Evolutionary conservation across 1,140 invertebrate species (phyloP).

Genomic region (Bombus impatiens): DNA sequence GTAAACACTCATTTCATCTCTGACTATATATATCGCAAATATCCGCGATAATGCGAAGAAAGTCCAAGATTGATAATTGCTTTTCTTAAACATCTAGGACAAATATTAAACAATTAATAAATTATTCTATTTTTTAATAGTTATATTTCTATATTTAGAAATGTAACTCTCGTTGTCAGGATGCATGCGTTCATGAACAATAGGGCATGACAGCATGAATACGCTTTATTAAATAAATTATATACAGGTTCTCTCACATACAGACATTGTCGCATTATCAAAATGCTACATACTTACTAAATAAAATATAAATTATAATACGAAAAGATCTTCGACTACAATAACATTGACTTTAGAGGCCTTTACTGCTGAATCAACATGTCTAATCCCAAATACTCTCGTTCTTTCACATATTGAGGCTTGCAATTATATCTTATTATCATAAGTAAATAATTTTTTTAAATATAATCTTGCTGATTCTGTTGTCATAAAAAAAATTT

Average conservation of each 20-base stretch:
- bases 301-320: conserved; percentile 78
- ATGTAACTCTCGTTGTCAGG: not conserved
- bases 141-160: not conserved
- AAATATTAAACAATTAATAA: not conserved
- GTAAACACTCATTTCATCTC: too few relatives aligned
- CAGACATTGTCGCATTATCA: conserved; percentile 71
- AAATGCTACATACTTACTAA: conserved; percentile 73
- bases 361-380: conserved; percentile 76
- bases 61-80: not conserved
- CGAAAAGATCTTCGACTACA: conserved; percentile 77
- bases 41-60: conserved; percentile 8
- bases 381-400: conserved; percentile 41
- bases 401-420: not conserved
- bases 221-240: conserved; percentile 82
- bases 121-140: not conserved
- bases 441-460: not conserved
- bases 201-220: conserved; percentile 45
- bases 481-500: not conserved
- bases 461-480: not conserved
- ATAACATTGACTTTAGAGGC: conserved; percentile 81
- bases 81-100: not conserved
- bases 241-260: conserved; percentile 77
- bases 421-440: not conserved
- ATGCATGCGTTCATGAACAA: not conserved
- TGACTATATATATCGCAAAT: not conserved